Conservation (phyloP, 2,113 vertebrate species). For the Bungarus multicinctus region DNA sequence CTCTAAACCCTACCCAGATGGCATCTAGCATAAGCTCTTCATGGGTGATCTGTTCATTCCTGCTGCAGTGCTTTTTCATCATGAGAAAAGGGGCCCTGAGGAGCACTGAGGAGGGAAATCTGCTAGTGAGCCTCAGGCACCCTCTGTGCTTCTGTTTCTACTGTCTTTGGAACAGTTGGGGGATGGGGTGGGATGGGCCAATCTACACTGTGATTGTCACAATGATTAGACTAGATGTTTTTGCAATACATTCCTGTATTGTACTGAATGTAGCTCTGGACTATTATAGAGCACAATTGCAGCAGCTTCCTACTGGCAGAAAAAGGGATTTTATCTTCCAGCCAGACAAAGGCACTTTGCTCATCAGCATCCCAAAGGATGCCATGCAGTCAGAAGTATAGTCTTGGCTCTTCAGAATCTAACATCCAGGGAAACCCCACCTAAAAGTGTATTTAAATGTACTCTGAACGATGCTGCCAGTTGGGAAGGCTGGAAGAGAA, state of each 20-base stretch:
- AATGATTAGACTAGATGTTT: slow-evolving; percentile 41
- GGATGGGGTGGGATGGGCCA: background rate
- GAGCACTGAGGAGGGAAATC: background rate
- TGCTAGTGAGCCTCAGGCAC: background rate
- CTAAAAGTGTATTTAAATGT: background rate
- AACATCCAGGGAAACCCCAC: background rate
- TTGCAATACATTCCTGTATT: background rate
- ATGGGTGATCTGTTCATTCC: background rate
- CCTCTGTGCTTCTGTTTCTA: background rate
- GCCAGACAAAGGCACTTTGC: slow-evolving; percentile 31
- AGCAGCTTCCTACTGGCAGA: background rate
- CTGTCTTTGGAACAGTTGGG: background rate
- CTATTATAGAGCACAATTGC: background rate
- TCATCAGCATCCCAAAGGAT: slow-evolving; percentile 38
- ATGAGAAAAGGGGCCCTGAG: background rate
- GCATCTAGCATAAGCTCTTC: too few species aligned
- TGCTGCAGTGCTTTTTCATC: background rate
- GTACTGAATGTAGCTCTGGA: background rate
- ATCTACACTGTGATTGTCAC: slow-evolving; percentile 12
- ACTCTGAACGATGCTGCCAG: background rate
- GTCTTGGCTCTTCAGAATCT: slow-evolving; percentile 29
- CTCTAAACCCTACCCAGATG: background rate
- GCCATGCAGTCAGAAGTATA: slow-evolving; percentile 51
- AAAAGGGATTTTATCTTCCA: slow-evolving; percentile 10
- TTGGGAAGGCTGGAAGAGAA: background rate